These are phyloP conservation scores for Tipula vernalis DNA, from an alignment of 2,888 invertebrate genomes.

Conservation along the genomic window DNA sequence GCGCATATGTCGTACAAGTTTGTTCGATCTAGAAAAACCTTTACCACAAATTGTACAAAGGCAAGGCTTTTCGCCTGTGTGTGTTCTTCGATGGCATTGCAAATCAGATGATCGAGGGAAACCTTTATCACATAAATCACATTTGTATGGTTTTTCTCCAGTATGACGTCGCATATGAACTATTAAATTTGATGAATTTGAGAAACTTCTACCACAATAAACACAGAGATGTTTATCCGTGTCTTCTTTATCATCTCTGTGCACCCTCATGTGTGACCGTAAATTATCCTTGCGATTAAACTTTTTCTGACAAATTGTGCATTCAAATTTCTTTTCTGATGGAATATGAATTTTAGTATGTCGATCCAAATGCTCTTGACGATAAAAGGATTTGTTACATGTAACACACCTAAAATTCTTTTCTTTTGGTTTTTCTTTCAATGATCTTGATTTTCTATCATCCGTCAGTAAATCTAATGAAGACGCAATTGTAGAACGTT, in stretches of 20 bases:
- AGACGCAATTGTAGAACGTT: background rate
- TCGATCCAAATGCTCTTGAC: conserved; percentile 49
- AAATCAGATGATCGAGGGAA: conserved; percentile 50
- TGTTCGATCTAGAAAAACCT: conserved; percentile 45
- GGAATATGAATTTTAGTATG: conserved; percentile 51
- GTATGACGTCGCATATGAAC: conserved; percentile 56
- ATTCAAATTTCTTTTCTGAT: conserved; percentile 40
- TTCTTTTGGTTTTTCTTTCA: conserved; percentile 26
- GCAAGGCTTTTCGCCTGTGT: conserved; percentile 49
- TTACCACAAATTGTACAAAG: conserved; percentile 28
- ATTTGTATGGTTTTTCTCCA: conserved; percentile 50
- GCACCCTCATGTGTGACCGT: conserved; percentile 44
- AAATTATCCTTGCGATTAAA: conserved; percentile 47
- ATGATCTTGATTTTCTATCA: conserved; percentile 16
- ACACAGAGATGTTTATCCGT: conserved; percentile 39
- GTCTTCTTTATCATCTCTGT: conserved; percentile 32
- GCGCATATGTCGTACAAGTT: conserved; percentile 47
- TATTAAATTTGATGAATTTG: conserved; percentile 47
- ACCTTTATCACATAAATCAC: conserved; percentile 48
- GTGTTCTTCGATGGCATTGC: conserved; percentile 46
- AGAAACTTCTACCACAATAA: conserved; percentile 46
- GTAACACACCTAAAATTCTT: conserved; percentile 43
- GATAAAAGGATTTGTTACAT: conserved; percentile 50
- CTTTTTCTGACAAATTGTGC: conserved; percentile 44
- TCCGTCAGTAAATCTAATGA: background rate